Base-by-base conservation (phyloP, 2,113 vertebrate species). In the Chinchilla lanigera region DNA sequence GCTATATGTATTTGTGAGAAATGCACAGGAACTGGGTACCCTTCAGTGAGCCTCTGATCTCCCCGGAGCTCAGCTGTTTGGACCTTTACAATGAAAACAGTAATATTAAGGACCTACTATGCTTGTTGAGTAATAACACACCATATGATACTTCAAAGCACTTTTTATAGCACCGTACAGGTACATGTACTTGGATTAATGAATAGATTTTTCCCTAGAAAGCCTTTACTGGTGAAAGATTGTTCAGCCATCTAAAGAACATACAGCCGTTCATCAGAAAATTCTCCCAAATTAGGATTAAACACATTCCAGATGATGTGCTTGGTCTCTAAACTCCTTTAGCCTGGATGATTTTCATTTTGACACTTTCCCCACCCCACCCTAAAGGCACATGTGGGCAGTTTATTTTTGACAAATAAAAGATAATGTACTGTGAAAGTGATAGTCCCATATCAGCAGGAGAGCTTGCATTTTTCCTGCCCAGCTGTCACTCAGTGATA, bases 331-430 rank as follows among this genome's bases (percentile, higher is more conserved):
- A 83, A 90, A 24, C 41, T 77, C 85, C 63, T 63, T 61, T 93
- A 44, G 28, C 24, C 77, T 44, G 52, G 82, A 83, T 94, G 26
- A 89, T 89, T 52, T 96, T 97, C n/a, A 63, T 96, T 95, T 95
- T 73, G 56, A 52, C 78, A 86, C 35, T 3, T 91, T 94, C 26
- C 41, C 17, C 13, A 60, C 3, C 11, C 22, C 28, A 58, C 41
- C 38, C 28, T 73, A 85, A 92, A 61, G 80, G 65, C 93, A 77
- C 30, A 89, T 47, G 67, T 94, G 63, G 58, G 73, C n/a, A 84
- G 78, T 92, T 95, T 86, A 50, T 33, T 96, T 52, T 73, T 93
- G 80, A 97, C 87, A 93, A 96, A 94, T 95, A 96, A 88, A 94
- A 96, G 69, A 94, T 96, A 96, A 90, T 61, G 60, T 90, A 73